These are phyloP conservation scores for Sepioteuthis lessoniana DNA, from an alignment of 2,888 invertebrate species.

Conservation along the genomic window DNA sequence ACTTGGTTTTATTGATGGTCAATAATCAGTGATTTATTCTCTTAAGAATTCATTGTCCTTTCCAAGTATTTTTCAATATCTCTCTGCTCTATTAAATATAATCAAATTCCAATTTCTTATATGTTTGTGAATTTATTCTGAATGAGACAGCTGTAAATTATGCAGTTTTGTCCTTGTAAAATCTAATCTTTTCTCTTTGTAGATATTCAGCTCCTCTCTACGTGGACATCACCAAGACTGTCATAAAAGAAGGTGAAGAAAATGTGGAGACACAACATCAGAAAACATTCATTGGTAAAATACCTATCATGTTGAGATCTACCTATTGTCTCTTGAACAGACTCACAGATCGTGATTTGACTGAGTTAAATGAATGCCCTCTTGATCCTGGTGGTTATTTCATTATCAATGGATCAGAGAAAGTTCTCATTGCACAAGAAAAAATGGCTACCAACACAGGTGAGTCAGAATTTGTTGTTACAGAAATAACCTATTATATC, in stretches of 20 bases:
- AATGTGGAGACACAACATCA: slow-evolving; percentile 85
- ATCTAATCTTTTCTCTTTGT: slow-evolving; percentile 51
- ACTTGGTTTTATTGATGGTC: too few relatives aligned
- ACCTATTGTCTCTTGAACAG: slow-evolving; percentile 96
- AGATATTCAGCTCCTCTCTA: slow-evolving; percentile 97
- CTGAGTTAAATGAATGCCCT: slow-evolving; percentile 99
- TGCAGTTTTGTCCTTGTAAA: neutral
- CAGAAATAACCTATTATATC: neutral
- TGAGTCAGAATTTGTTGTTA: slow-evolving; percentile 52
- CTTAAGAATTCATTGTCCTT: too few relatives aligned
- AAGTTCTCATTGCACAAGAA: slow-evolving; percentile 98
- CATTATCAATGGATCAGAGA: slow-evolving; percentile 99
- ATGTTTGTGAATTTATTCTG: neutral
- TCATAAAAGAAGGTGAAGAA: slow-evolving; percentile 89
- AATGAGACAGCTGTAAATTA: neutral
- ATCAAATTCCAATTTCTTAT: too few relatives aligned
- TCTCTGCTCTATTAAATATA: too few relatives aligned
- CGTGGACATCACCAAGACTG: slow-evolving; percentile 98
- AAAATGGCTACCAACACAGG: slow-evolving; percentile 99
- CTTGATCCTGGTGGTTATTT: slow-evolving; percentile 99
- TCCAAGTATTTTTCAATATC: too few relatives aligned
- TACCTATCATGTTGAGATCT: slow-evolving; percentile 98
- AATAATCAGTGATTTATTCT: too few relatives aligned
- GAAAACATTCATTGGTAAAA: slow-evolving; percentile 88
- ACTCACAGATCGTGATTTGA: slow-evolving; percentile 97